A percentile compares a stretch with the other conserved stretches of the same genome.
Conservation (phyloP, 2,888 invertebrate species). For the Agrotis ipsilon region DNA sequence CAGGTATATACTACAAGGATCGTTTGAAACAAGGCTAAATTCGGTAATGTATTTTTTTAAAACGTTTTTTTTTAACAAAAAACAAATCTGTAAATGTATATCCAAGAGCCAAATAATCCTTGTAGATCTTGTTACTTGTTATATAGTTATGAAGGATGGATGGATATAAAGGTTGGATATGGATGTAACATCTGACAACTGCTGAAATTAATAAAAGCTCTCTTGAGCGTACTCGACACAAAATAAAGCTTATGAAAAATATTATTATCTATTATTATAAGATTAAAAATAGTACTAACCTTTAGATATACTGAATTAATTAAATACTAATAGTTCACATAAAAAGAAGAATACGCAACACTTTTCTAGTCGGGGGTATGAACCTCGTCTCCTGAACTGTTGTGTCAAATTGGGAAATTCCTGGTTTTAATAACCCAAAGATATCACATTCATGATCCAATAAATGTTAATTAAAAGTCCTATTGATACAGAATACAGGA, state of each 20-base stretch:
- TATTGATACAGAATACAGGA: background rate
- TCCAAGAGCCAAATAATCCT: background rate
- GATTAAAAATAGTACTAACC: background rate
- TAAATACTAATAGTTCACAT: background rate
- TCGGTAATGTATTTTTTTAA: background rate
- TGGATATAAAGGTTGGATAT: too few relatives aligned
- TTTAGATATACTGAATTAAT: background rate
- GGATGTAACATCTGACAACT: background rate
- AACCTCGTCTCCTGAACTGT: too few relatives aligned
- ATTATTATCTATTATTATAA: too few relatives aligned
- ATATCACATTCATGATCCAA: background rate
- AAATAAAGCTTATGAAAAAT: too few relatives aligned
- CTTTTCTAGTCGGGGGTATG: too few relatives aligned
- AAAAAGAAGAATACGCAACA: too few relatives aligned
- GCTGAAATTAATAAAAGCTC: background rate
- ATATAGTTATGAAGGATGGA: slow-evolving; percentile 7
- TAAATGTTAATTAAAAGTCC: background rate
- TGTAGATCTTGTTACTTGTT: background rate
- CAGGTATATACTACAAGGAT: background rate
- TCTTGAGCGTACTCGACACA: background rate
- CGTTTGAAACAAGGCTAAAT: slow-evolving; percentile 1
- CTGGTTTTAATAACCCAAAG: too few relatives aligned
- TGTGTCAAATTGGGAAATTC: too few relatives aligned
- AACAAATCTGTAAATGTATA: background rate
- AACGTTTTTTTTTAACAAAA: background rate